Conservation (phyloP, 1,140 invertebrate species). For the Cydia pomonella region DNA sequence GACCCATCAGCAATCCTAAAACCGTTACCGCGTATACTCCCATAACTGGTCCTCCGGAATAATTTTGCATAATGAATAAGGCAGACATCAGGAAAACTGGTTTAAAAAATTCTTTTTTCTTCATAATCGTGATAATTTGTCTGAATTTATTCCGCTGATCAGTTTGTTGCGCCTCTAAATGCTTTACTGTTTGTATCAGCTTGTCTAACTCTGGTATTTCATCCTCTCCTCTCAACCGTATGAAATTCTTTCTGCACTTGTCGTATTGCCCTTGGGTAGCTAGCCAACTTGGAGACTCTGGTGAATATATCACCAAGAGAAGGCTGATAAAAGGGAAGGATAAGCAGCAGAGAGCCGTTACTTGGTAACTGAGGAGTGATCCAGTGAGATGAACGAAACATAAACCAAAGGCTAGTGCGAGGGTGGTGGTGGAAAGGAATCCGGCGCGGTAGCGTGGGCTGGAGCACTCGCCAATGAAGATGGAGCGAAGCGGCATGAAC, state of each 20-base stretch:
- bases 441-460: conserved; percentile 20
- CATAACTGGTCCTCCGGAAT: conserved; percentile 56
- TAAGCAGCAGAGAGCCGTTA: not conserved
- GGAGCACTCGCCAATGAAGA: conserved; percentile 35
- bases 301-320: not conserved
- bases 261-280: not conserved
- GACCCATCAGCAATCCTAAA: conserved; percentile 67
- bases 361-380: not conserved
- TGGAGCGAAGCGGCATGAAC: not conserved
- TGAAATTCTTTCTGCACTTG: not conserved
- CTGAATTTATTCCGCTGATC: not conserved
- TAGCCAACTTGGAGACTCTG: conserved; percentile 32
- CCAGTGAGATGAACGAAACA: not conserved
- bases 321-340: not conserved
- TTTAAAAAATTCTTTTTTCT: conserved; percentile 11
- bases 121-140: not conserved
- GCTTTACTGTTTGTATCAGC: not conserved
- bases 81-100: not conserved
- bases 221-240: not conserved
- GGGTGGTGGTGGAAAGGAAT: not conserved
- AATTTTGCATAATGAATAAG: not conserved
- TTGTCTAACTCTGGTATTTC: conserved; percentile 9
- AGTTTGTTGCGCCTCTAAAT: not conserved
- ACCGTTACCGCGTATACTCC: conserved; percentile 84
- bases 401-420: not conserved